A percentile compares a stretch with the other conserved stretches of the same genome.
phyloP scores from a whole-genome alignment of 2,888 invertebrate genomes.

The Lapara coniferarum region DNA sequence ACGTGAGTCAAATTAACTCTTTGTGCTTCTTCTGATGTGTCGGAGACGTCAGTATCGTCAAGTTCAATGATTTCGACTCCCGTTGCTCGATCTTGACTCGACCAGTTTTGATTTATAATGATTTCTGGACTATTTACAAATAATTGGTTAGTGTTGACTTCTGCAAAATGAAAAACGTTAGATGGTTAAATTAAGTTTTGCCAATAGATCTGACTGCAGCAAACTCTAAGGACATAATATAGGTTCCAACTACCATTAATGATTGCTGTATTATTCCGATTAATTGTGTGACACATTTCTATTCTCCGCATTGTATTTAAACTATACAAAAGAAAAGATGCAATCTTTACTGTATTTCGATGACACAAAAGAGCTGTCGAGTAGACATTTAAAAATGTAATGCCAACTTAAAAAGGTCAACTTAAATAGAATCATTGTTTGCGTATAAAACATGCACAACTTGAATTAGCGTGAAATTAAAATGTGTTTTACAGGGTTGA shows the following conservation, averaged over 20 bases:
- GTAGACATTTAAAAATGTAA: not conserved
- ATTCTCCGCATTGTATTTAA: slow-evolving; percentile 43
- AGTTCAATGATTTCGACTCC: slow-evolving; percentile 66
- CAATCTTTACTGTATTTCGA: not conserved
- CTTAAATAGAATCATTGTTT: too few relatives aligned
- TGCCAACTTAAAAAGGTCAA: not conserved
- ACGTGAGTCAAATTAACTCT: slow-evolving; percentile 25
- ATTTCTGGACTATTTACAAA: slow-evolving; percentile 47
- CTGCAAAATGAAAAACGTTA: slow-evolving; percentile 42
- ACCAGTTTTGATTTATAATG: slow-evolving; percentile 50
- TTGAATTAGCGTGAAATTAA: too few relatives aligned
- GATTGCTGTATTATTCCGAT: slow-evolving; percentile 41
- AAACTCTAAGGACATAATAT: not conserved
- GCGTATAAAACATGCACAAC: too few relatives aligned
- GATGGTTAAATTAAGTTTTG: too few relatives aligned
- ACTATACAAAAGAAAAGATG: not conserved
- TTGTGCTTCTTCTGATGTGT: slow-evolving; percentile 40
- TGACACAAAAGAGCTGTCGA: not conserved
- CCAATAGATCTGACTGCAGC: too few relatives aligned
- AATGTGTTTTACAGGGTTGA: too few relatives aligned
- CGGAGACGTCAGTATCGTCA: slow-evolving; percentile 48
- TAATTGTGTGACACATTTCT: slow-evolving; percentile 41
- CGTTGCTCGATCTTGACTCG: slow-evolving; percentile 45
- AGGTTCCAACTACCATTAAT: slow-evolving; percentile 6
- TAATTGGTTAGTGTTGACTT: slow-evolving; percentile 38